A percentile compares a stretch with the other conserved stretches of the same genome.
phyloP scores from a whole-genome alignment of 2,113 vertebrate genomes.

The Crotalus horridus region DNA sequence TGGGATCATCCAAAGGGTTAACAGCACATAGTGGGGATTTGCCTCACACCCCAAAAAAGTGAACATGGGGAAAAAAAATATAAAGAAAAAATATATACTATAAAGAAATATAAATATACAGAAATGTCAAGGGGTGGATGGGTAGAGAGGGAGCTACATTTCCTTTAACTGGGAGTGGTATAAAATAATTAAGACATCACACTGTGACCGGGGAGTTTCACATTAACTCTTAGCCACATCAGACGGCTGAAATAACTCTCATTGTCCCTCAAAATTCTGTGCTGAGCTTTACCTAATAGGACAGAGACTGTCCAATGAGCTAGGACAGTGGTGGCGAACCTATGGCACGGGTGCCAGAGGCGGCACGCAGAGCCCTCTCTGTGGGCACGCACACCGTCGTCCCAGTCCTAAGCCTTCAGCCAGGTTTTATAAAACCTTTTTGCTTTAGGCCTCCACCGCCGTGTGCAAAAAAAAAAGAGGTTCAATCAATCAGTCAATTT shows the following conservation, averaged over 20 bases:
- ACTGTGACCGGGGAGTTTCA: not conserved
- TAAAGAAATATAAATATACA: not conserved
- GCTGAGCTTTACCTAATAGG: not conserved
- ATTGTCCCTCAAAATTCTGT: not conserved
- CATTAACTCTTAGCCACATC: not conserved
- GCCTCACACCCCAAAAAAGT: not conserved
- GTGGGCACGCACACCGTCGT: too few relatives aligned
- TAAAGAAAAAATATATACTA: too few relatives aligned
- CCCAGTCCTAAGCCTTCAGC: too few relatives aligned
- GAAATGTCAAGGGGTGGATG: not conserved
- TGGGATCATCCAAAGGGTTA: not conserved
- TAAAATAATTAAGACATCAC: not conserved
- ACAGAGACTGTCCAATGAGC: not conserved
- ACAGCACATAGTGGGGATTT: not conserved
- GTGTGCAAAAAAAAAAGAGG: too few relatives aligned
- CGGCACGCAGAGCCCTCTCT: too few relatives aligned
- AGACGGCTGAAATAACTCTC: not conserved
- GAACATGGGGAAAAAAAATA: not conserved
- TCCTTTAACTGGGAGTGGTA: not conserved
- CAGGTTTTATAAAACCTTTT: too few relatives aligned
- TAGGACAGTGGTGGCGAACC: not conserved
- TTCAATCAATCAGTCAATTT: too few relatives aligned
- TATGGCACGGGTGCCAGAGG: too few relatives aligned
- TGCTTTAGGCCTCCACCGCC: too few relatives aligned
- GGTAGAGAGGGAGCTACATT: not conserved